phyloP scores from a whole-genome alignment of 1,140 invertebrate species.

The Brachionus plicatilis region DNA sequence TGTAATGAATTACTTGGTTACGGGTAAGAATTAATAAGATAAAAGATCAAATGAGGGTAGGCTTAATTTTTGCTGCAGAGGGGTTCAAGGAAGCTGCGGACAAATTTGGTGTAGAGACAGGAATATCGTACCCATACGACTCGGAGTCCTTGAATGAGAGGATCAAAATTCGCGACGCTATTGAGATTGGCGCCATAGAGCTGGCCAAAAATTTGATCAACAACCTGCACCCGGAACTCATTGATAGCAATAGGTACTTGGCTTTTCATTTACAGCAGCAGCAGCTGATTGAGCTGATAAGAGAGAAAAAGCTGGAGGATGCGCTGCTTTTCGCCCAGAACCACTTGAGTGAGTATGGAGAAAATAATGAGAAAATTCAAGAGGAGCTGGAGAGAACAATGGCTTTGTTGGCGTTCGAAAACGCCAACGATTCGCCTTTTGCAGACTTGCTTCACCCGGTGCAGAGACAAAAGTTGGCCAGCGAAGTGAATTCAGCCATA shows the following conservation, averaged over 20 bases:
- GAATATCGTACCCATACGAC: constrained; percentile 56
- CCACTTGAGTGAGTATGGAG: constrained; percentile 80
- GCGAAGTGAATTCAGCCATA: constrained; percentile 92
- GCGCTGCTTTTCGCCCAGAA: constrained; percentile 91
- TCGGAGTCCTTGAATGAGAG: constrained; percentile 82
- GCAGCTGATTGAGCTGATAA: constrained; percentile 86
- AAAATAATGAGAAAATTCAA: constrained; percentile 68
- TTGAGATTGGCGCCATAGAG: constrained; percentile 84
- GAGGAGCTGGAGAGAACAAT: constrained; percentile 69
- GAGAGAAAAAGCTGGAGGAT: constrained; percentile 81
- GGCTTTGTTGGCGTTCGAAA: constrained; percentile 89
- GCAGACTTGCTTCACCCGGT: constrained; percentile 84
- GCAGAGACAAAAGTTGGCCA: constrained; percentile 83
- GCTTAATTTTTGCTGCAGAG: constrained; percentile 61
- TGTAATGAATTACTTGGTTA: constrained; percentile 97
- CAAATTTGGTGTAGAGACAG: constrained; percentile 84
- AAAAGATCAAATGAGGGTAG: neutral
- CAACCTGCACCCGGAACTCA: constrained; percentile 82
- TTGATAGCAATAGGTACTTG: constrained; percentile 88
- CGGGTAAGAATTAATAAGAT: constrained; percentile 47
- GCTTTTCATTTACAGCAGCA: constrained; percentile 95
- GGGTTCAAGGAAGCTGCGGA: constrained; percentile 96
- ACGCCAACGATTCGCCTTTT: constrained; percentile 87
- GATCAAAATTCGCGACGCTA: constrained; percentile 86
- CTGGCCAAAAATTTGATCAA: constrained; percentile 89